Evolutionary conservation across 2,888 invertebrate species (phyloP).

Genomic region (Caenorhabditis zanzibari): DNA sequence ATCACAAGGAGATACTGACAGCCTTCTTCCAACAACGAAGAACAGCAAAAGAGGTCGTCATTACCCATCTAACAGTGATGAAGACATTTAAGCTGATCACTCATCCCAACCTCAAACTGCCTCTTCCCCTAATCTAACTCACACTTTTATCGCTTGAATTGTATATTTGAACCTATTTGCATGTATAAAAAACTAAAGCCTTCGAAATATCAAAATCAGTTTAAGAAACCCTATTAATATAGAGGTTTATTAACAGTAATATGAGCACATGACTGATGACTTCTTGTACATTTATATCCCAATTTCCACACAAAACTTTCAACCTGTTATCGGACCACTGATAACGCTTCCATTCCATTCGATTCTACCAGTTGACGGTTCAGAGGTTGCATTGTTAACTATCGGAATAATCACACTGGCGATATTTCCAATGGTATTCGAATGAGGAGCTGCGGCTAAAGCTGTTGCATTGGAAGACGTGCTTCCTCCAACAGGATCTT

Average conservation of each 20-base stretch:
- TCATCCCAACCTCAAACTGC: background rate
- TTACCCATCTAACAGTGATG: slow-evolving; percentile 56
- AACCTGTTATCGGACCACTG: slow-evolving; percentile 37
- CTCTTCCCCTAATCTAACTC: slow-evolving; percentile 1
- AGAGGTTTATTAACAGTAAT: slow-evolving; percentile 25
- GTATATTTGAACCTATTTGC: background rate
- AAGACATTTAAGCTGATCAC: slow-evolving; percentile 40
- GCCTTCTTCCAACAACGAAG: slow-evolving; percentile 52
- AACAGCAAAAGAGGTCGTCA: slow-evolving; percentile 37
- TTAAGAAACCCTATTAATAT: background rate
- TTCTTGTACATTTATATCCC: slow-evolving; percentile 31
- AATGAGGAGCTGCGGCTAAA: slow-evolving; percentile 17
- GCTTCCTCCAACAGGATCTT: background rate
- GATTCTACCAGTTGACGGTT: slow-evolving; percentile 9
- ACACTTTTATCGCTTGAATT: slow-evolving; percentile 21
- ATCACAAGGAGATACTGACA: slow-evolving; percentile 42
- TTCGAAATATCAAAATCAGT: no score
- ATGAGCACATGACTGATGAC: slow-evolving; percentile 33
- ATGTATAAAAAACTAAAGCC: slow-evolving; percentile 4
- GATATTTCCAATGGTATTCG: slow-evolving; percentile 26
- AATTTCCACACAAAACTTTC: background rate
- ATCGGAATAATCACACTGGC: slow-evolving; percentile 28
- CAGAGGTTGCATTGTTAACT: slow-evolving; percentile 11
- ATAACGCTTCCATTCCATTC: slow-evolving; percentile 42
- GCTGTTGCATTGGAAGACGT: background rate